phyloP scores from a whole-genome alignment of 30 jellyfish, hydroid and myxozoan species.

The Nemopilema nomurai region DNA sequence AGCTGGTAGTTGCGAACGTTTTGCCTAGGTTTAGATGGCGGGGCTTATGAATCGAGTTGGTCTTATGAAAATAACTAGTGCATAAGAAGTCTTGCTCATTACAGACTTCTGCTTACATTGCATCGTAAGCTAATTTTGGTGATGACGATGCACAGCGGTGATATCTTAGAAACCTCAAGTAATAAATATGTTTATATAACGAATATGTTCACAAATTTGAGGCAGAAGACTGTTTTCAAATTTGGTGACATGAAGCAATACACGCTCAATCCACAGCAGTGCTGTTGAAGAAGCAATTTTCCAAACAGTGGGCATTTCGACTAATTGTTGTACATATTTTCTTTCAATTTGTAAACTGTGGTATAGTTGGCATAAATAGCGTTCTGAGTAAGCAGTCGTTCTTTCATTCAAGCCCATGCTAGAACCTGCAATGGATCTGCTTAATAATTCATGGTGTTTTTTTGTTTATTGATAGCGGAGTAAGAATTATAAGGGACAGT shows the following conservation, averaged over 20 bases:
- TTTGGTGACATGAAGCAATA: neutral
- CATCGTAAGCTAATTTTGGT: no score
- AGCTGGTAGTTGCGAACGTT: no score
- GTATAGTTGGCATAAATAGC: neutral
- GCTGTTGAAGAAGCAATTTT: neutral
- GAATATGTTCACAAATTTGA: neutral
- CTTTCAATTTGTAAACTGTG: neutral
- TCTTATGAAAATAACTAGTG: no score
- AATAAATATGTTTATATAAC: no score
- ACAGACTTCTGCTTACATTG: no score
- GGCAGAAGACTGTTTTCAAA: neutral
- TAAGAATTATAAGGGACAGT: neutral
- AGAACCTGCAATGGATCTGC: neutral
- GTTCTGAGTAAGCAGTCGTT: neutral
- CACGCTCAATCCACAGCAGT: neutral
- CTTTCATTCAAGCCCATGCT: neutral
- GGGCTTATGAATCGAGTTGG: no score
- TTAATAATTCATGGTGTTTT: neutral
- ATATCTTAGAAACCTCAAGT: neutral
- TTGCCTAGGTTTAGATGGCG: no score
- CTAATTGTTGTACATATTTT: neutral
- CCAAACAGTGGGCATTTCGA: neutral
- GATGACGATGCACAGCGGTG: no score
- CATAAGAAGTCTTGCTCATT: no score
- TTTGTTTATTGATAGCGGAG: neutral